These are phyloP conservation scores for Drosophila aff. DNA, from an alignment of 1,140 invertebrate genomes.

Conservation along the genomic window DNA sequence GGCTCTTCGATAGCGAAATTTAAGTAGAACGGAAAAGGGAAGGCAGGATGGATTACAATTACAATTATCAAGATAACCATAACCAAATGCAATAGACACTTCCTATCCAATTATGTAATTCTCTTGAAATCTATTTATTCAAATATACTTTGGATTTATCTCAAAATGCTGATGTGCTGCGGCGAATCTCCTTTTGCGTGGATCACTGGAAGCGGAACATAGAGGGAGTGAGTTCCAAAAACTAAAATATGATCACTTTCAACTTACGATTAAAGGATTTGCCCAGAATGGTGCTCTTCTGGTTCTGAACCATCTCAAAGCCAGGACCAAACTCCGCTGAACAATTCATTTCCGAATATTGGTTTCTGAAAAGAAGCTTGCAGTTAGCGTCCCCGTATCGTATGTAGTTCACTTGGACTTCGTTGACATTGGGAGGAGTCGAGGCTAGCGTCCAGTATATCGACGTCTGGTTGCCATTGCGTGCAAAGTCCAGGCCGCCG, in stretches of 20 bases:
- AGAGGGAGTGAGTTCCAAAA: background rate
- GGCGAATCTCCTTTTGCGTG: constrained; percentile 21
- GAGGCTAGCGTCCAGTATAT: background rate
- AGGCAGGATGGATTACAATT: constrained; percentile 1
- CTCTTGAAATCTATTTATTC: constrained; percentile 70
- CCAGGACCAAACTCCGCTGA: background rate
- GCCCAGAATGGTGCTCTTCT: constrained; percentile 15
- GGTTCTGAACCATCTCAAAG: constrained; percentile 60
- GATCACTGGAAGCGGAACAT: constrained; percentile 30
- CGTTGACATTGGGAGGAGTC: constrained; percentile 51
- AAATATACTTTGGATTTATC: constrained; percentile 51
- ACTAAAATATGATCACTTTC: background rate
- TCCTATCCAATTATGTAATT: constrained; percentile 72
- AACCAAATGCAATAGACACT: constrained; percentile 82
- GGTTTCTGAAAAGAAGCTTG: constrained; percentile 19
- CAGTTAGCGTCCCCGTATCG: constrained; percentile 41
- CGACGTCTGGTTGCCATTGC: constrained; percentile 56
- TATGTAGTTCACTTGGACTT: constrained; percentile 47
- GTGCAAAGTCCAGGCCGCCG: constrained; percentile 85
- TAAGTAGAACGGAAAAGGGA: constrained; percentile 59
- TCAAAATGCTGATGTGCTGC: constrained; percentile 34
- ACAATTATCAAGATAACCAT: constrained; percentile 39
- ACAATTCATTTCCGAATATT: constrained; percentile 29
- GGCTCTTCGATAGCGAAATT: constrained; percentile 81
- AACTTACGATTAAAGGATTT: constrained; percentile 45